phyloP scores from a whole-genome alignment of 2,113 vertebrate genomes.

The Triplophysa tibetana region DNA sequence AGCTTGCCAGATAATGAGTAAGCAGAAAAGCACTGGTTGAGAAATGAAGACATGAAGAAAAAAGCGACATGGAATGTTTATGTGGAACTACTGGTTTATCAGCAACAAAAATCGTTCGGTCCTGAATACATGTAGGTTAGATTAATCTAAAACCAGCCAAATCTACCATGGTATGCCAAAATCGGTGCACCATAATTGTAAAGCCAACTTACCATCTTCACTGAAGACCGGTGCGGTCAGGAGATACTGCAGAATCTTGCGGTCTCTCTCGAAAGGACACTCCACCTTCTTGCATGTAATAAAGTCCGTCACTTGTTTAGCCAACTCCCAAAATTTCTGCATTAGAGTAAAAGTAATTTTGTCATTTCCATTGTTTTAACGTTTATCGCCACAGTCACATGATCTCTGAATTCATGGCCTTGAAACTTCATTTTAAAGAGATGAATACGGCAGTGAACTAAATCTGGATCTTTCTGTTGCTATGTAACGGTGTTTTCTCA shows the following conservation, averaged over 20 bases:
- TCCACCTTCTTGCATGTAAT: constrained; percentile 94
- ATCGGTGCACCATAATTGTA: no score
- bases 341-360: constrained; percentile 42
- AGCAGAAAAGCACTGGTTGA: not conserved
- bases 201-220: constrained; percentile 77
- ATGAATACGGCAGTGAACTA: constrained; percentile 43
- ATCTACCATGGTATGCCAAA: no score
- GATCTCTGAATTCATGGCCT: not conserved
- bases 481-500: constrained; percentile 31
- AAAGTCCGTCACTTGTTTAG: constrained; percentile 92
- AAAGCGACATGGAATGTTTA: not conserved
- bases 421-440: constrained; percentile 50
- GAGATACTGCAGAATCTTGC: constrained; percentile 88
- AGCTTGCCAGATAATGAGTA: not conserved
- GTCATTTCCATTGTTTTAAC: constrained; percentile 10
- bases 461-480: constrained; percentile 11
- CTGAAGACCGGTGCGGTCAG: constrained; percentile 86
- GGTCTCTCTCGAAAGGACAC: constrained; percentile 91
- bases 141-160: not conserved
- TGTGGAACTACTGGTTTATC: not conserved
- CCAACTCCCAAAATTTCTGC: constrained; percentile 96
- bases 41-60: constrained; percentile 5
- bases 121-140: not conserved
- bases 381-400: not conserved
- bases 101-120: not conserved